Percentiles rank a stretch among this genome's conserved stretches.
These are phyloP conservation scores for Tethea ocularis DNA, from an alignment of 2,888 invertebrate species.

Conservation along the genomic window DNA sequence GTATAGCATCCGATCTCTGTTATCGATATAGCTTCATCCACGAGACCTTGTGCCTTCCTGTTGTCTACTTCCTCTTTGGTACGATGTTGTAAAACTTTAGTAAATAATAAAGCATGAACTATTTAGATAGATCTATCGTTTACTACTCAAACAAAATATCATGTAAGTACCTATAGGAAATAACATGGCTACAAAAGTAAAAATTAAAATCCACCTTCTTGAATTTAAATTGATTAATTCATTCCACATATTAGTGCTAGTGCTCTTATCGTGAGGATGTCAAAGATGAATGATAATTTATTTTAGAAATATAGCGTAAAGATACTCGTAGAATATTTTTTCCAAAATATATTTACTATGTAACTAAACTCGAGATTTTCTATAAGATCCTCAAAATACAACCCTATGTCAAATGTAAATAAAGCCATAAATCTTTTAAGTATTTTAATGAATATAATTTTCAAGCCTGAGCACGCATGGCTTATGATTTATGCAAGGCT, in stretches of 20 bases:
- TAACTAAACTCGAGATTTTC: no score
- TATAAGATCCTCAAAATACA: conserved; percentile 18
- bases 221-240: no score
- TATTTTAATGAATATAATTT: conserved; percentile 57
- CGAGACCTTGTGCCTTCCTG: conserved; percentile 53
- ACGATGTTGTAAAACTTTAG: conserved; percentile 43
- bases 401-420: conserved; percentile 41
- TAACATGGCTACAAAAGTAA: no score
- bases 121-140: neutral
- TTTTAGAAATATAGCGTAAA: no score
- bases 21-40: conserved; percentile 65
- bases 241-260: no score
- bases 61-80: conserved; percentile 52
- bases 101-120: conserved; percentile 22
- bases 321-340: no score
- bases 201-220: no score
- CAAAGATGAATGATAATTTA: no score
- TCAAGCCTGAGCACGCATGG: conserved; percentile 55
- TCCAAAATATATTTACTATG: no score
- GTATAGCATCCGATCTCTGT: conserved; percentile 58
- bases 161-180: no score
- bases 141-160: no score
- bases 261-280: no score
- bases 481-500: conserved; percentile 41
- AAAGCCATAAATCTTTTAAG: conserved; percentile 46